Evolutionary conservation across 2,888 invertebrate species (phyloP).

Genomic region (Mellilla xanthometata): DNA sequence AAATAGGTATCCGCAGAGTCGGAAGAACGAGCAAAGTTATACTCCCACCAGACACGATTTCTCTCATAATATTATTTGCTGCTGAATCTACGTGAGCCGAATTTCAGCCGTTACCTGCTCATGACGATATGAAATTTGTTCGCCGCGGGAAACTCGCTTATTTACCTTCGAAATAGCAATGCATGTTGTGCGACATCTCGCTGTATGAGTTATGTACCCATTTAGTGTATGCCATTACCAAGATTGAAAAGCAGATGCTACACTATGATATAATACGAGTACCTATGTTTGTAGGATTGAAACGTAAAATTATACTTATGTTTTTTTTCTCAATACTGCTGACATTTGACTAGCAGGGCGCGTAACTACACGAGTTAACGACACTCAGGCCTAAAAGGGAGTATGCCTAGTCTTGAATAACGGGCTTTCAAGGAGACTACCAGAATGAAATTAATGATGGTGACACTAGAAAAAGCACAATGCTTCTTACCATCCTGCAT

Average conservation of each 20-base stretch:
- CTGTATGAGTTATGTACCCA: slow-evolving; percentile 28
- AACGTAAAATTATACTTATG: too few species aligned
- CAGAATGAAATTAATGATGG: too few species aligned
- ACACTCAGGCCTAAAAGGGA: too few species aligned
- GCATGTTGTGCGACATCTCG: slow-evolving; percentile 45
- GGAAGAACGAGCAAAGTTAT: slow-evolving; percentile 50
- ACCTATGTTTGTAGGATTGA: too few species aligned
- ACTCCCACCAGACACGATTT: slow-evolving; percentile 61
- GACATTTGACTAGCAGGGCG: too few species aligned
- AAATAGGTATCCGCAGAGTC: slow-evolving; percentile 26
- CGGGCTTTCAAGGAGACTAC: too few species aligned
- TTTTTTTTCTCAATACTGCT: too few species aligned
- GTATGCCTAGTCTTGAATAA: too few species aligned
- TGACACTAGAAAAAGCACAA: too few species aligned
- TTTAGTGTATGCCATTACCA: slow-evolving; percentile 19
- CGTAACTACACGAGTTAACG: too few species aligned
- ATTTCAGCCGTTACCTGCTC: slow-evolving; percentile 57
- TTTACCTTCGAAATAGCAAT: slow-evolving; percentile 58
- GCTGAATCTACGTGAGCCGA: slow-evolving; percentile 60
- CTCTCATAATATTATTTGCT: slow-evolving; percentile 72
- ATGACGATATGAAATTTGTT: slow-evolving; percentile 64
- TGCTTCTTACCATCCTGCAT: too few species aligned
- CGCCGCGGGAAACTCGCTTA: slow-evolving; percentile 58
- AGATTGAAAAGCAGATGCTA: slow-evolving; percentile 19
- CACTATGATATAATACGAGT: neutral